Evolutionary conservation across 1,140 invertebrate genomes (phyloP), one percentile per base, ranked within the genome.

Genomic region (Apis florea): DNA sequence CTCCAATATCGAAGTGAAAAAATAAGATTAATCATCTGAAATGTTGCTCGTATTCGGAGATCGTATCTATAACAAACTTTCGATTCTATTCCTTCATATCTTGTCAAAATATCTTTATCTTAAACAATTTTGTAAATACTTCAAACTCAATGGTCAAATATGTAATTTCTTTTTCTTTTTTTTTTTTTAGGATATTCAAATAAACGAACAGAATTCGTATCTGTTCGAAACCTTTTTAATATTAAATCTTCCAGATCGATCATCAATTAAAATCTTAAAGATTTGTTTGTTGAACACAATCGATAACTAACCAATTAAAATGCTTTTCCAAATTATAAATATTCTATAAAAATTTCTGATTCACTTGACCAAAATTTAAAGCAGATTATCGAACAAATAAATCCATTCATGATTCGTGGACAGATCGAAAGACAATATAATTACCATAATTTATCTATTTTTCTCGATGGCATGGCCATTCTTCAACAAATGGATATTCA

Each of bases 381-480:
- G 5, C 6, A 8, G 6, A 0, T 26, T 70, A 51, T 69, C 67
- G 21, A 4, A 24, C 26, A 10, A 21, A 2, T 21, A 12, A 24
- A 68, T 69, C 53, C 31, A 8, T 8, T 49, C 24, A 6, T 21
- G 19, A 24, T 21, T 26, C 47, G 51, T 17, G 9, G 64, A 59
- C 59, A 19, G n/a, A 19, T 21, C 49, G 2, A 13, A 31, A 24
- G 47, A 63, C 9, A 77, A 58, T 49, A 40, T 77, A 77, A 77
- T 77, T 69, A 49, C 51, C 63, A 15, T 15, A 17, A n/a, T 47
- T 12, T 58, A 59, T 77, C 19, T 69, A 66, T 59, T 77, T 77
- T 58, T 13, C 19, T 51, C 8, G 1, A 24, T n/a, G 21, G 6
- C 19, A 21, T 3, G 8, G 13, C 10, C 13, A 11, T 49, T n/a